Conservation (phyloP, 2,888 invertebrate species). For the Drosophila histrio region DNA sequence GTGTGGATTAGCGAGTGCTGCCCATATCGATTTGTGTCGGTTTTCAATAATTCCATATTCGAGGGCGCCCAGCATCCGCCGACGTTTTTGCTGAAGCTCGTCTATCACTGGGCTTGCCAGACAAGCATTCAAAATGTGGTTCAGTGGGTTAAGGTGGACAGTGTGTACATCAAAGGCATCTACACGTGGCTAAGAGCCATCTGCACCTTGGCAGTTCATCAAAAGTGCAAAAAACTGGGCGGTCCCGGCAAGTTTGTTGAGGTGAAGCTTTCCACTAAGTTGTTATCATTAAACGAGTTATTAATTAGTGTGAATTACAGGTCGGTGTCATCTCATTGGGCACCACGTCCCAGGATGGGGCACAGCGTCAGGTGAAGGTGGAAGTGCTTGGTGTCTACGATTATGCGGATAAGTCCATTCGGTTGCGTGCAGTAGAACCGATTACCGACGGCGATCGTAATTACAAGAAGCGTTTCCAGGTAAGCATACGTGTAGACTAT, state of each 20-base stretch:
- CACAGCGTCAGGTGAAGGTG: constrained; percentile 92
- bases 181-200: constrained; percentile 90
- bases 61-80: constrained; percentile 94
- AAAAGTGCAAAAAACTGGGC: constrained; percentile 90
- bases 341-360: constrained; percentile 92
- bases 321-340: constrained; percentile 94
- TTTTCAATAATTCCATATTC: constrained; percentile 94
- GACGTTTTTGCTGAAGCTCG: constrained; percentile 91
- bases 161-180: constrained; percentile 87
- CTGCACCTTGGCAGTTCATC: constrained; percentile 92
- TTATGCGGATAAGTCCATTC: constrained; percentile 88
- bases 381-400: constrained; percentile 94
- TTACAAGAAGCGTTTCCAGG: constrained; percentile 90
- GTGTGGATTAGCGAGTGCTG: constrained; percentile 96
- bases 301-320: constrained; percentile 37
- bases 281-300: not conserved
- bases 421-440: constrained; percentile 93
- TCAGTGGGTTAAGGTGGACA: constrained; percentile 93
- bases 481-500: not conserved
- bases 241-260: constrained; percentile 90
- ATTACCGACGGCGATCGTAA: constrained; percentile 91
- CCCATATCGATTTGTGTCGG: constrained; percentile 92
- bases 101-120: constrained; percentile 96
- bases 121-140: constrained; percentile 94
- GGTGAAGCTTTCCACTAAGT: constrained; percentile 58